phyloP scores from a whole-genome alignment of 2,888 invertebrate species.

The Clunio marinus region DNA sequence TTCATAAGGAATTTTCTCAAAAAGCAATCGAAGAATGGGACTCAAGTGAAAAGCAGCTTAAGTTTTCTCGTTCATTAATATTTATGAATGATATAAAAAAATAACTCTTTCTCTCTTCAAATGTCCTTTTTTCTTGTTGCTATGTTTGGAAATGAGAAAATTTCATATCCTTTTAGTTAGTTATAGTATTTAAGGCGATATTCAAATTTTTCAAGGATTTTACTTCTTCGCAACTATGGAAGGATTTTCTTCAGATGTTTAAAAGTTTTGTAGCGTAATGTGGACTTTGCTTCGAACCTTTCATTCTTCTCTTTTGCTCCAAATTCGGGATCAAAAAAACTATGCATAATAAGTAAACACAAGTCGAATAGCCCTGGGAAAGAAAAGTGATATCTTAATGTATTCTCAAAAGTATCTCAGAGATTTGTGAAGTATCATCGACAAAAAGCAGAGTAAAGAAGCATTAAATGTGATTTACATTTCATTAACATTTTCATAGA shows the following conservation, averaged over 20 bases:
- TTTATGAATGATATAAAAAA: no score
- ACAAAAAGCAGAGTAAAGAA: constrained; percentile 1
- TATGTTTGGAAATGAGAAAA: no score
- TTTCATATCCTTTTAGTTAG: no score
- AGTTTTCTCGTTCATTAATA: constrained; percentile 30
- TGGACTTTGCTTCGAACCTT: no score
- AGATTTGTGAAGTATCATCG: constrained; percentile 31
- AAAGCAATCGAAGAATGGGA: no score
- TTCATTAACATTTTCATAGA: constrained; percentile 31
- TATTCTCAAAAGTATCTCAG: constrained; percentile 36
- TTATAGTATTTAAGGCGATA: no score
- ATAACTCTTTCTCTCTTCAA: no score
- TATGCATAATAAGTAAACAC: not conserved
- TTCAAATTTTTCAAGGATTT: constrained; percentile 12
- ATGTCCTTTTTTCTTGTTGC: constrained; percentile 27
- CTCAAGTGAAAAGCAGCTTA: constrained; percentile 21
- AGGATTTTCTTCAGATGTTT: not conserved
- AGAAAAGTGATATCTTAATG: constrained; percentile 26
- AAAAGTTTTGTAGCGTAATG: no score
- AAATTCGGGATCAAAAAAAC: not conserved
- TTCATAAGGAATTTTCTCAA: no score
- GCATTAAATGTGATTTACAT: constrained; percentile 38
- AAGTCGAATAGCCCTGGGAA: not conserved
- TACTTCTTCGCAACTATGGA: no score
- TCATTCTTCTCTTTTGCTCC: no score